Base-by-base conservation (phyloP, 2,797 vertebrate genomes). In the Allenopithecus nigroviridis region DNA sequence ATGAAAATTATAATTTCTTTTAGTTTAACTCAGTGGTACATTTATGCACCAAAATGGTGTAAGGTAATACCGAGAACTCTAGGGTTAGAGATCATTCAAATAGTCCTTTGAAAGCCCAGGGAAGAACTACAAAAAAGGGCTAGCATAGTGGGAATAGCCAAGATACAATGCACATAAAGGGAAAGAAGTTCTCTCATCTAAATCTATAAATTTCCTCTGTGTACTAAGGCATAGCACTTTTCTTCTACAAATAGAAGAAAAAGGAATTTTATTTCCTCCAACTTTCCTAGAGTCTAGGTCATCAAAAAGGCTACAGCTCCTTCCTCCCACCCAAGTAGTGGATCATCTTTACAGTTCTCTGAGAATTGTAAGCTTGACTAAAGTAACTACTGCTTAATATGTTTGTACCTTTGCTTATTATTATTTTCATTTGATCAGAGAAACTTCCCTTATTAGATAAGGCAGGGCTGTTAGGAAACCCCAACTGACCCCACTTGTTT, bases 1-100 rank as follows among this genome's bases (percentile, higher is more conserved):
- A 61, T 2, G 6, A 83, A 89, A 96, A 1, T 95, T 85, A 89
- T 75, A 57, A 91, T 64, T 90, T 43, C 86, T 61, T 78, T 80
- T 85, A 8, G 19, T 83, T 92, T 88, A 94, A 88, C 53, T 93
- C 46, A 79, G 83, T 4, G 79, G 83, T 81, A 89, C 41, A 85
- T 50, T 68, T 90, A 75, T 39, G 50, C 36, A 87, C 72, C 50
- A 85, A 84, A 48, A 93, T 72, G 74, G 85, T 64, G 68, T 86
- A 90, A 96, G 39, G 53, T 83, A 90, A 96, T 16, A 90, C 28
- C 75, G 61, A 88, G 61, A 90, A 55, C 24, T 75, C 72, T 57
- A 95, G 36, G 55, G 46, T 59, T 92, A 89, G 78, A 74, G 78
- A 84, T 50, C n/a, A 95, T 22, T 95, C 50, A 93, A 88, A 41